Percentiles rank a stretch among this genome's conserved stretches.
These are phyloP conservation scores for Heliocidaris erythrogramma DNA, from an alignment of 35 echinoderm and acorn worm genomes.

Conservation along the genomic window DNA sequence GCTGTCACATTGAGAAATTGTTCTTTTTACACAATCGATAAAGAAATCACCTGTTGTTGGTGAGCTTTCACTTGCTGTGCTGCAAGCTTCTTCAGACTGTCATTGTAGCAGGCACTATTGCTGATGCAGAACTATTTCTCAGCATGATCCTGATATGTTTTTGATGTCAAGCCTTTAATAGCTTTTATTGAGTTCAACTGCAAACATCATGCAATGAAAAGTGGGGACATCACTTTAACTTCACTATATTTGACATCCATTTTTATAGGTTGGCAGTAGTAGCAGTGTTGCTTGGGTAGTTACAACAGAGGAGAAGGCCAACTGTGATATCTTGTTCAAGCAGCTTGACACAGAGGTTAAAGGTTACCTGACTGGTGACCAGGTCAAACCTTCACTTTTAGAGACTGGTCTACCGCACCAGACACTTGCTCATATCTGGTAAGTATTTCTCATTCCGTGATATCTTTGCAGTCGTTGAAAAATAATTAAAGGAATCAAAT, in stretches of 20 bases:
- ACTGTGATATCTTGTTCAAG: slow-evolving; percentile 80
- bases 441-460: slow-evolving; percentile 20
- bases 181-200: too few species aligned
- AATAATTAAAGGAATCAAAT: too few species aligned
- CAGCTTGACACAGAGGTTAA: slow-evolving; percentile 78
- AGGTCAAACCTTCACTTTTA: slow-evolving; percentile 77
- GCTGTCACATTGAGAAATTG: too few species aligned
- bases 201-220: too few species aligned
- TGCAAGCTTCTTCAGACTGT: too few species aligned
- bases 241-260: not conserved
- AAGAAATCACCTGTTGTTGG: too few species aligned
- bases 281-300: slow-evolving; percentile 79
- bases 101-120: too few species aligned
- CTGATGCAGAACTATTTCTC: too few species aligned
- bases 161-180: too few species aligned
- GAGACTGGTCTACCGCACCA: slow-evolving; percentile 86
- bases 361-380: slow-evolving; percentile 82
- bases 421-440: slow-evolving; percentile 96
- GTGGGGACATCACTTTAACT: not conserved
- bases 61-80: too few species aligned
- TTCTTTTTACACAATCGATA: too few species aligned
- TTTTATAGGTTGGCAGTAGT: slow-evolving; percentile 52
- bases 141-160: too few species aligned
- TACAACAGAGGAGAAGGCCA: slow-evolving; percentile 79
- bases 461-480: not conserved